Conservation (phyloP, 1,140 invertebrate genomes). For the Pristionchus pacificus region DNA sequence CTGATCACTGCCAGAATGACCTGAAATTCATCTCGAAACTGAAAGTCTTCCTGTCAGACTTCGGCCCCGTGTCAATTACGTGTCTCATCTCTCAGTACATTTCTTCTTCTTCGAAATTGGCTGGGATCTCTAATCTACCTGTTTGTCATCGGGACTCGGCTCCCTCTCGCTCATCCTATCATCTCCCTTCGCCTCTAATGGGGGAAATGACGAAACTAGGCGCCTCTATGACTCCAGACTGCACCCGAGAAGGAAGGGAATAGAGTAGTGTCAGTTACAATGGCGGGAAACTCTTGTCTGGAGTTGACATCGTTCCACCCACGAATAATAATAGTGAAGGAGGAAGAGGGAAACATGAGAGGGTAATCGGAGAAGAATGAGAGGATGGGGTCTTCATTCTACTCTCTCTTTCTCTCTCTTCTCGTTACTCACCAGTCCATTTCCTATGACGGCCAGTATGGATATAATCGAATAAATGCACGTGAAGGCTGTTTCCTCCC, state of each 20-base stretch:
- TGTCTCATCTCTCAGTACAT: not conserved
- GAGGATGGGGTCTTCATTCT: not conserved
- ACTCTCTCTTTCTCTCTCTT: not conserved
- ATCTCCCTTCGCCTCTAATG: not conserved
- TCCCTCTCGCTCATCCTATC: not conserved
- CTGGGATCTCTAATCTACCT: not conserved
- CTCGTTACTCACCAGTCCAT: slow-evolving; percentile 44
- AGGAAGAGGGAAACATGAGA: no score
- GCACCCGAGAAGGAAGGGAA: no score
- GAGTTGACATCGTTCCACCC: not conserved
- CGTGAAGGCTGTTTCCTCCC: slow-evolving; percentile 53
- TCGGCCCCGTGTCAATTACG: no score
- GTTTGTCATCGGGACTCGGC: not conserved
- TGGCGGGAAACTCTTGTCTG: not conserved
- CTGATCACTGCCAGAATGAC: slow-evolving; percentile 57
- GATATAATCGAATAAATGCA: slow-evolving; percentile 50
- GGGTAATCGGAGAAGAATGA: no score
- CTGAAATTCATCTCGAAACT: slow-evolving; percentile 20
- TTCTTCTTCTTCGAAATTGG: not conserved
- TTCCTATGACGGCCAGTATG: slow-evolving; percentile 51
- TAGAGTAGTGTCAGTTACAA: no score
- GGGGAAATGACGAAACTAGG: no score
- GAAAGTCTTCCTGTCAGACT: not conserved
- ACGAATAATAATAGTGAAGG: slow-evolving; percentile 7
- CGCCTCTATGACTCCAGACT: no score